phyloP scores from a whole-genome alignment of 1,140 invertebrate species.

The Leguminivora glycinivorella region DNA sequence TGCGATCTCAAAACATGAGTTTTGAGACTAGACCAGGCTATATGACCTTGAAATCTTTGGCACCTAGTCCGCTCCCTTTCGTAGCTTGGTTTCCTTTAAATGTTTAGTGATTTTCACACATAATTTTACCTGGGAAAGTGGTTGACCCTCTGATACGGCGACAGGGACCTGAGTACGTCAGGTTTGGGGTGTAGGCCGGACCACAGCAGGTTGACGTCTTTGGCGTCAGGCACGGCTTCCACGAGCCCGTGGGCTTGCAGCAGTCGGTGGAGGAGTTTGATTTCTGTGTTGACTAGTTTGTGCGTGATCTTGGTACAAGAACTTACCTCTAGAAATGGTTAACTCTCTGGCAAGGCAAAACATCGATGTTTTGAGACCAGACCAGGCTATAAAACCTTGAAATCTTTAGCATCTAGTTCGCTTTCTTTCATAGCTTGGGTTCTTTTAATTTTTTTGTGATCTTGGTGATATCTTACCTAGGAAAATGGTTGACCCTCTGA shows the following conservation, averaged over 20 bases:
- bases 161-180: conserved; percentile 89
- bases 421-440: neutral
- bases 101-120: neutral
- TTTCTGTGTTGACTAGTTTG: conserved; percentile 84
- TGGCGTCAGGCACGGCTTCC: conserved; percentile 82
- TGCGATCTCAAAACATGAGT: conserved; percentile 55
- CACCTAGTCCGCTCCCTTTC: neutral
- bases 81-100: neutral
- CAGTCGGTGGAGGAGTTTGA: conserved; percentile 86
- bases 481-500: conserved; percentile 96
- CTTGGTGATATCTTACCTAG: conserved; percentile 81
- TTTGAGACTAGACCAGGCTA: neutral
- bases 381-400: neutral
- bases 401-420: neutral
- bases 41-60: neutral
- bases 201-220: conserved; percentile 95
- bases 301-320: neutral
- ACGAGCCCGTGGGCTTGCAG: conserved; percentile 86
- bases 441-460: neutral
- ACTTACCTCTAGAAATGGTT: conserved; percentile 93
- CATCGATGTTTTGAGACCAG: too few species aligned
- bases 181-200: conserved; percentile 94
- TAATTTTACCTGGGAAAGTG: conserved; percentile 92
- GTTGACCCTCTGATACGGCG: conserved; percentile 93
- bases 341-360: conserved; percentile 88